Evolutionary conservation across 2,888 invertebrate genomes (phyloP).

Genomic region (Arrhopalites spinosus): DNA sequence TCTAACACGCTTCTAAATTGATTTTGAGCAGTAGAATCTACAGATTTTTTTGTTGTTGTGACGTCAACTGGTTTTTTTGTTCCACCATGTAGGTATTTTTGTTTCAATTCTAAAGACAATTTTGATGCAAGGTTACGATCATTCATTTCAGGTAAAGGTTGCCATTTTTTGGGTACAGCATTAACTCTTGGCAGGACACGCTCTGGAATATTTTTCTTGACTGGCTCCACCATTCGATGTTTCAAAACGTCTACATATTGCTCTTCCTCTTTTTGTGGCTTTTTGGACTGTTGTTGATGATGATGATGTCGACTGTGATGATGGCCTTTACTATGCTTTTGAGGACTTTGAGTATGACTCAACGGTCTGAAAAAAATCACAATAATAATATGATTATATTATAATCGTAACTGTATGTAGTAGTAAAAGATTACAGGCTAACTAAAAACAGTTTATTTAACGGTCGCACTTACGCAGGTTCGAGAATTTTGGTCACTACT

Average conservation of each 20-base stretch:
- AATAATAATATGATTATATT: too few species aligned
- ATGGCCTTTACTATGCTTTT: conserved; percentile 18
- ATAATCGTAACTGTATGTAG: too few species aligned
- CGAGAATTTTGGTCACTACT: conserved; percentile 48
- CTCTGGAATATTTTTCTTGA: conserved; percentile 44
- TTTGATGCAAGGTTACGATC: conserved; percentile 87
- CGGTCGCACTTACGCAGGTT: too few species aligned
- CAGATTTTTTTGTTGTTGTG: conserved; percentile 76
- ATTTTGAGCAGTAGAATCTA: conserved; percentile 78
- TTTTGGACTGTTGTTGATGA: conserved; percentile 5
- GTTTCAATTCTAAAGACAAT: conserved; percentile 82
- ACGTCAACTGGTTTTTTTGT: conserved; percentile 58
- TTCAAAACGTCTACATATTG: conserved; percentile 24
- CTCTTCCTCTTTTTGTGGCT: not conserved
- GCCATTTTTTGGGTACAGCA: conserved; percentile 52
- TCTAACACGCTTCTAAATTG: conserved; percentile 82
- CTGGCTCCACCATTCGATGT: conserved; percentile 28
- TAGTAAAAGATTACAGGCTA: too few species aligned
- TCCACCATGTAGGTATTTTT: conserved; percentile 78
- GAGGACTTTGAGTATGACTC: conserved; percentile 48
- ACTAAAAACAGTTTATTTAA: too few species aligned
- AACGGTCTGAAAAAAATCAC: too few species aligned
- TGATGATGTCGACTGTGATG: not conserved
- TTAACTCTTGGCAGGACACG: conserved; percentile 51
- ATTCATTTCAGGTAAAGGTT: conserved; percentile 33